Evolutionary conservation across 2,113 vertebrate genomes (phyloP), one percentile per base, ranked within the genome.

Genomic region (Carassius gibelio): DNA sequence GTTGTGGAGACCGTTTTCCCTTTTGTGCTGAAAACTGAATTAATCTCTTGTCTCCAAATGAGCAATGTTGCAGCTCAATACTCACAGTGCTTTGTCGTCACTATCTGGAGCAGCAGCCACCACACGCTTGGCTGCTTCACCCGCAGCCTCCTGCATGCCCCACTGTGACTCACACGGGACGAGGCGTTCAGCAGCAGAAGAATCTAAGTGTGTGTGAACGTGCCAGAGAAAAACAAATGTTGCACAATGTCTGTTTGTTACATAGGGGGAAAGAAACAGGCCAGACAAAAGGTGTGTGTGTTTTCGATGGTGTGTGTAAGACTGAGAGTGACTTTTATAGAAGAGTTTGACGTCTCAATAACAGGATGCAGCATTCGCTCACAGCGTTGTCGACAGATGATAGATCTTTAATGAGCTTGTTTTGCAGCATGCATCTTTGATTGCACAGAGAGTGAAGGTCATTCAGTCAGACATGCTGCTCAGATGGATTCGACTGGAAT

Each of bases 101-200:
- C 85, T 88, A 86, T 85, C 85, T 90, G 85, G 87, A 84, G 85
- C 83, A 85, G 77, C 59, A 81, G 78, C 83, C 72, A 50, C 48
- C 50, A 84, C 85, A 88, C 17, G 85, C 52, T 83, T 88, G 83
- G 74, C 77, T 87, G 80, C 87, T 61, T 82, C 59, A 13, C 71
- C 21, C 52, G 36, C 11, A 57, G 66, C 68, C 75, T 69, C 45
- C 42, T 42, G 14, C 74, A 26, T 77, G 62, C 59, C 61, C 55
- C 62, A 17, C 80, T 83, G 30, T 85, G 62, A 88, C 55, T 75
- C 50, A 38, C 38, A 50, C 75, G 80, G 61, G 57, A 45, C 4
- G 9, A 69, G 66, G 64, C 19, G 45, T 68, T n/a, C 61, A 82
- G 38, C 84, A 57, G 55, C 36, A 34, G 14, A 74, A 61, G n/a